Percentiles rank a stretch among this genome's conserved stretches.
phyloP scores from a whole-genome alignment of 2,113 vertebrate genomes.

The Saguinus midas region DNA sequence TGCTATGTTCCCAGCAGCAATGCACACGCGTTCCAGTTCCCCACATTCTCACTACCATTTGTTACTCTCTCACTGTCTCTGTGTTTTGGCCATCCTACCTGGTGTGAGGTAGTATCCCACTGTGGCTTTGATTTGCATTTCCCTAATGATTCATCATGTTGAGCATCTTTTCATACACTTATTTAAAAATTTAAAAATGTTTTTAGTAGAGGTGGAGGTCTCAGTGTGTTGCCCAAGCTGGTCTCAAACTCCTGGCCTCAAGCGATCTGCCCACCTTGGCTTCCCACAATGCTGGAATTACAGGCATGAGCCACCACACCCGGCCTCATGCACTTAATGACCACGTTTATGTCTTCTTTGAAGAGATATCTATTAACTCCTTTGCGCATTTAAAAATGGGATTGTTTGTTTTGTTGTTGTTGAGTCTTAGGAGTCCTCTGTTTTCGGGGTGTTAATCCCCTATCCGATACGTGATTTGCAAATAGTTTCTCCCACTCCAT shows the following conservation, averaged over 20 bases:
- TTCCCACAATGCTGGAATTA: too few species aligned
- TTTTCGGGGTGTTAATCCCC: background rate
- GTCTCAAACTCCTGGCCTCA: too few species aligned
- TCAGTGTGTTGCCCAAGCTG: too few species aligned
- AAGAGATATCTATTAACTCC: background rate
- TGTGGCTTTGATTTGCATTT: background rate
- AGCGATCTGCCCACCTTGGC: too few species aligned
- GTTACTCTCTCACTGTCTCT: background rate
- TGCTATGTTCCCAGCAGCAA: background rate
- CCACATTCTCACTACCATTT: background rate
- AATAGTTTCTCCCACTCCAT: background rate
- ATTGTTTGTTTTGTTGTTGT: background rate
- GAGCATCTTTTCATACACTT: background rate
- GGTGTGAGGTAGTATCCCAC: background rate
- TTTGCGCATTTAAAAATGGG: background rate
- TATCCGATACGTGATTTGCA: background rate
- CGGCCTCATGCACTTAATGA: background rate
- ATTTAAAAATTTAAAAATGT: background rate
- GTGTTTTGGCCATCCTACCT: background rate
- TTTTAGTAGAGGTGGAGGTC: too few species aligned
- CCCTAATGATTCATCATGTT: background rate
- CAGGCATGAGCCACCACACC: too few species aligned
- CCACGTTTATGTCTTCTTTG: background rate
- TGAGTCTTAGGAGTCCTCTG: background rate
- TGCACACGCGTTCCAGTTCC: background rate